phyloP scores from a whole-genome alignment of 2,113 vertebrate genomes.

The Erythrocercus mccallii region DNA sequence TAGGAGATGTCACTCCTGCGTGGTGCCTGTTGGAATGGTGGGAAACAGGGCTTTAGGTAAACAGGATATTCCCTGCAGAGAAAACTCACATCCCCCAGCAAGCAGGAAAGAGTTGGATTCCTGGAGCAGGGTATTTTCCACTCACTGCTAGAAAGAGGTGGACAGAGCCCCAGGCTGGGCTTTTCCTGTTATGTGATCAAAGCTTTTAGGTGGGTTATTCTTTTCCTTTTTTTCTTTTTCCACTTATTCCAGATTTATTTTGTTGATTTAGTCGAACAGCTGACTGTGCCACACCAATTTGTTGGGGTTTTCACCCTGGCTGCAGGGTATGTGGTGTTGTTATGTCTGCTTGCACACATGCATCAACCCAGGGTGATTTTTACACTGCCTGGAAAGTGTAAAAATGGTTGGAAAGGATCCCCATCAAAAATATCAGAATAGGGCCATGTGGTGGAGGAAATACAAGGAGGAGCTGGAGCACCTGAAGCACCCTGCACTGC shows the following conservation, averaged over 20 bases:
- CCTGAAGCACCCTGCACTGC: accelerated
- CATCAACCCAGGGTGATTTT: neutral
- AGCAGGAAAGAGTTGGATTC: slow-evolving; percentile 14
- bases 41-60: neutral
- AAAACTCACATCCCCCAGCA: neutral
- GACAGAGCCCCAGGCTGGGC: neutral
- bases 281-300: neutral
- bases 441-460: neutral
- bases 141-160: neutral
- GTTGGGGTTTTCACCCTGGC: neutral
- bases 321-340: neutral
- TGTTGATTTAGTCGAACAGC: accelerated
- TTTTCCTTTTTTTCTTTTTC: neutral
- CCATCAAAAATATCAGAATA: neutral
- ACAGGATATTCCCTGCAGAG: slow-evolving; percentile 16
- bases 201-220: neutral
- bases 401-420: neutral
- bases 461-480: neutral
- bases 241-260: neutral
- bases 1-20: neutral
- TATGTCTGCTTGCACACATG: accelerated
- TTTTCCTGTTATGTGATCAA: slow-evolving; percentile 43
- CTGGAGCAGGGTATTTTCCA: slow-evolving; percentile 11
- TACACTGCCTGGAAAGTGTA: neutral
- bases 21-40: neutral